Evolutionary conservation across 2,797 vertebrate genomes (phyloP).

Genomic region (Falco naumanni): DNA sequence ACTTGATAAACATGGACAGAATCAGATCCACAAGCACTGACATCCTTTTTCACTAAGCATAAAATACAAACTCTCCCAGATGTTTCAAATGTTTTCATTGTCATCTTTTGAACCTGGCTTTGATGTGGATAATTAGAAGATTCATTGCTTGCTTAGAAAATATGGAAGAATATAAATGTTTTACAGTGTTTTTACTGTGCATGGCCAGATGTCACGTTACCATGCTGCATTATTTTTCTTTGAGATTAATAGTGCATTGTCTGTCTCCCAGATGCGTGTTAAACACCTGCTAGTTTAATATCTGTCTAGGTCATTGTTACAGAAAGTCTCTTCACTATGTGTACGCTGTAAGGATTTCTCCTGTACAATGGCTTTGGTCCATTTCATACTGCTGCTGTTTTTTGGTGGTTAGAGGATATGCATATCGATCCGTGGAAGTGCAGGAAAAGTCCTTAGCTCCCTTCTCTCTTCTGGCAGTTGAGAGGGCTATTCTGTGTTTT

Average conservation of each 20-base stretch:
- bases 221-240: conserved; percentile 4
- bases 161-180: conserved; percentile 7
- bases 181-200: conserved; percentile 21
- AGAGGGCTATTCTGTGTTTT: background rate
- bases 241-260: conserved; percentile 57
- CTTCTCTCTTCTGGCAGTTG: background rate
- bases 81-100: background rate
- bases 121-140: conserved; percentile 25
- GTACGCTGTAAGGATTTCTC: background rate
- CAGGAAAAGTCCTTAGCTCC: background rate
- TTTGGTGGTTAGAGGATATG: background rate
- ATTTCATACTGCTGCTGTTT: background rate
- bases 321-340: background rate
- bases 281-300: conserved; percentile 34
- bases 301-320: conserved; percentile 29
- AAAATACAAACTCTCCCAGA: background rate
- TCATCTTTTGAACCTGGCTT: conserved; percentile 3
- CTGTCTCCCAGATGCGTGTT: conserved; percentile 28
- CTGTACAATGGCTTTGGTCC: background rate
- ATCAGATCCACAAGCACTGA: background rate
- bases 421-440: background rate
- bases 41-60: background rate
- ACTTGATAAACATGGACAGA: conserved; percentile 3
- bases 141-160: background rate
- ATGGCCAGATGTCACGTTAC: conserved; percentile 42